A percentile compares a stretch with the other conserved stretches of the same genome.
Evolutionary conservation across 2,113 vertebrate species (phyloP).

Genomic region (Odocoileus hemionus): DNA sequence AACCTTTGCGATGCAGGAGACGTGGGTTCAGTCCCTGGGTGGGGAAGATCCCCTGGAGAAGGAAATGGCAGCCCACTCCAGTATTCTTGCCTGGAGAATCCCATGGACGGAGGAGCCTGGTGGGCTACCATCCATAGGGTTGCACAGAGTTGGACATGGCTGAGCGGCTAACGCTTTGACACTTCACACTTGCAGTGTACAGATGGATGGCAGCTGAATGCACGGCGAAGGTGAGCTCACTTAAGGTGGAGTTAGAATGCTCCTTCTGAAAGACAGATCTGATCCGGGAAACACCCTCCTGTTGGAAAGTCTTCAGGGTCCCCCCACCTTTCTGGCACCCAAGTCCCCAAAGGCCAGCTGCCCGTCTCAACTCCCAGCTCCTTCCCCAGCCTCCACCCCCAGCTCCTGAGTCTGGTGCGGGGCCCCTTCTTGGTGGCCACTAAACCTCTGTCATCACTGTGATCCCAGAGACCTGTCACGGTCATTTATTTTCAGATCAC

Average conservation of each 20-base stretch:
- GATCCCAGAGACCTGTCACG: background rate
- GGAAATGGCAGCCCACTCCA: background rate
- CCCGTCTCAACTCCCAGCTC: background rate
- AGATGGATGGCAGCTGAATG: background rate
- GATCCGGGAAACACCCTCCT: background rate
- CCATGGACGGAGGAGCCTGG: background rate
- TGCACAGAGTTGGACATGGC: background rate
- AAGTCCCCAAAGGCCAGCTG: rapidly evolving
- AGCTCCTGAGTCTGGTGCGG: rapidly evolving
- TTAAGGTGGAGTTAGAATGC: rapidly evolving
- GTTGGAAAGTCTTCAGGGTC: background rate
- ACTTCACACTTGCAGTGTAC: background rate
- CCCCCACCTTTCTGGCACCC: background rate
- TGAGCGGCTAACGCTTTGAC: background rate
- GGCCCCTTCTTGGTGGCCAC: background rate
- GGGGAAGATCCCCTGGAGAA: background rate
- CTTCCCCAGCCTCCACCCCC: background rate
- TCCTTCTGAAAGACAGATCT: background rate
- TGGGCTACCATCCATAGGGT: rapidly evolving
- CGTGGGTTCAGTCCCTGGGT: rapidly evolving
- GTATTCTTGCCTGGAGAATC: background rate
- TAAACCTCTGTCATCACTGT: rapidly evolving
- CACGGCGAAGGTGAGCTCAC: rapidly evolving
- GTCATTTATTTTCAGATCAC: background rate
- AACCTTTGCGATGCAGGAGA: background rate